Evolutionary conservation across 1,140 invertebrate species (phyloP).

Genomic region (Ceratosolen solmsi): DNA sequence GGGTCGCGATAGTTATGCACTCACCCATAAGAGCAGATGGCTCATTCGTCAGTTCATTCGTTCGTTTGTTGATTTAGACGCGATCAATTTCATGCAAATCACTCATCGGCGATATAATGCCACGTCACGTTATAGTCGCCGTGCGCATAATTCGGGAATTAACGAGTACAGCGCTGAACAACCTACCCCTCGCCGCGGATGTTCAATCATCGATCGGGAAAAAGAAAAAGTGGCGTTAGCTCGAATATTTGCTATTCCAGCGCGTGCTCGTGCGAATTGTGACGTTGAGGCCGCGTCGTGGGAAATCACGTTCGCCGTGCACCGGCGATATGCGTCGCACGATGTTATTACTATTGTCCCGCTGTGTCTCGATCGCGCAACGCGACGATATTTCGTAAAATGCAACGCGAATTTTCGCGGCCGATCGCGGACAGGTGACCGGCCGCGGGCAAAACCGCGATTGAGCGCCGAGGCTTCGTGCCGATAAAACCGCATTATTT

Average conservation of each 20-base stretch:
- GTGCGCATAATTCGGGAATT: slow-evolving; percentile 44
- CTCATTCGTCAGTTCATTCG: no score
- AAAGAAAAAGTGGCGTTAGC: background rate
- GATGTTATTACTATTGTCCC: slow-evolving; percentile 28
- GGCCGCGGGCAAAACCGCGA: background rate
- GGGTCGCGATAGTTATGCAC: slow-evolving; percentile 52
- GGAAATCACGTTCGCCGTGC: slow-evolving; percentile 26
- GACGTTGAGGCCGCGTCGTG: slow-evolving; percentile 18
- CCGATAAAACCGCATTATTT: slow-evolving; percentile 42
- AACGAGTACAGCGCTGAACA: background rate
- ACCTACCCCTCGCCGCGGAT: background rate
- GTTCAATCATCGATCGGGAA: slow-evolving; percentile 25
- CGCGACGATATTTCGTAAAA: slow-evolving; percentile 33
- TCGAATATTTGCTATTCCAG: background rate
- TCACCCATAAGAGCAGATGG: no score
- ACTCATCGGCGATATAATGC: slow-evolving; percentile 62
- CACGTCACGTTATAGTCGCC: slow-evolving; percentile 19
- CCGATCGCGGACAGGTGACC: background rate
- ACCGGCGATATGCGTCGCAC: slow-evolving; percentile 40
- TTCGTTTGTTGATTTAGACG: slow-evolving; percentile 59
- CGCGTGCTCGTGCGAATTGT: slow-evolving; percentile 19
- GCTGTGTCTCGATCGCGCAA: background rate
- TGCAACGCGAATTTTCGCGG: slow-evolving; percentile 1
- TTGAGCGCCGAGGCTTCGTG: background rate
- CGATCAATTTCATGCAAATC: slow-evolving; percentile 70